Evolutionary conservation across 2,797 vertebrate species (phyloP).

Genomic region (Carcharodon carcharias): DNA sequence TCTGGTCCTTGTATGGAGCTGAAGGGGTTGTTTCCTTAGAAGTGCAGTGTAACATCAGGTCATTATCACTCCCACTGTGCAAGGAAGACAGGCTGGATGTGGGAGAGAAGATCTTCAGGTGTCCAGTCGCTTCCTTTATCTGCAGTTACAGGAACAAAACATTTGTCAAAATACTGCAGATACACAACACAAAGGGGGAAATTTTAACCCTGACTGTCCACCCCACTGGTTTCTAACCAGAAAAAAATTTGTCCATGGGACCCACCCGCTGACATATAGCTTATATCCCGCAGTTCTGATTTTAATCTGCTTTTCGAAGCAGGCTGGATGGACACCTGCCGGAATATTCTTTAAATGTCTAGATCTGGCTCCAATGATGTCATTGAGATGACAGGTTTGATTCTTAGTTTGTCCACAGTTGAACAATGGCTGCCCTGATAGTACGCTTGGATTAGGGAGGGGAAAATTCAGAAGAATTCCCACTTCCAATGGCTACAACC

Average conservation of each 20-base stretch:
- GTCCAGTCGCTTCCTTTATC: slow-evolving; percentile 96
- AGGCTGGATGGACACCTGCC: neutral
- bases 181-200: neutral
- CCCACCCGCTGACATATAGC: neutral
- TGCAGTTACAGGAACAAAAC: slow-evolving; percentile 48
- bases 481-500: neutral
- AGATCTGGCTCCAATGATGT: neutral
- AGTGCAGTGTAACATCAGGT: slow-evolving; percentile 70
- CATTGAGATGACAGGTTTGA: neutral
- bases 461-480: neutral
- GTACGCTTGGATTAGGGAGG: neutral
- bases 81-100: slow-evolving; percentile 82
- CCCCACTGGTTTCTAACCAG: neutral
- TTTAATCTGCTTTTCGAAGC: neutral
- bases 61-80: slow-evolving; percentile 79
- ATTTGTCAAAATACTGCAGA: neutral
- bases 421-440: neutral
- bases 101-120: slow-evolving; percentile 79
- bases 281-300: neutral
- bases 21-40: slow-evolving; percentile 59
- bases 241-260: neutral
- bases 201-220: neutral
- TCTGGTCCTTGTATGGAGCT: slow-evolving; percentile 71
- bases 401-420: neutral
- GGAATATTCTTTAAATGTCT: neutral